Conservation (phyloP, 2,888 invertebrate species). For the Cataglyphis livida region DNA sequence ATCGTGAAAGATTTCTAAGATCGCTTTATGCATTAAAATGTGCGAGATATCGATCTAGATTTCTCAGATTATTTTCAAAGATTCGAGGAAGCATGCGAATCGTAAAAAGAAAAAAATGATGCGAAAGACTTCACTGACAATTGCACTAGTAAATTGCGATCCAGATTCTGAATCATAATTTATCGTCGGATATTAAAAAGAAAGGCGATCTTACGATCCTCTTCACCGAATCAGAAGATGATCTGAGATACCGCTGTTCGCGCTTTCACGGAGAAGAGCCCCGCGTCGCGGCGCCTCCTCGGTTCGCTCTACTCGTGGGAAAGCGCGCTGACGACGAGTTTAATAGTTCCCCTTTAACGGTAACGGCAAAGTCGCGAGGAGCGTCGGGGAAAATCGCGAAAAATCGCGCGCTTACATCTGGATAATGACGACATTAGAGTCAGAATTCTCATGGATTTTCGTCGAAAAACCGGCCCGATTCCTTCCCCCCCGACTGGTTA, state of each 20-base stretch:
- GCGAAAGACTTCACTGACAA: neutral
- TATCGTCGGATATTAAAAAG: neutral
- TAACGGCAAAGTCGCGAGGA: constrained; percentile 23
- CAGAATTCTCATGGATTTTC: constrained; percentile 18
- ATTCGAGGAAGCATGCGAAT: neutral
- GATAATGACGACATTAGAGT: neutral
- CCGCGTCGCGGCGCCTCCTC: constrained; percentile 38
- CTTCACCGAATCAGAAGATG: neutral
- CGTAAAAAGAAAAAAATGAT: neutral
- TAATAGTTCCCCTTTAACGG: constrained; percentile 61
- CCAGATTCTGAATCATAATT: neutral
- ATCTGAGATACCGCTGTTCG: neutral
- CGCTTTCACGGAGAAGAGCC: constrained; percentile 35
- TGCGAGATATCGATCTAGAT: neutral
- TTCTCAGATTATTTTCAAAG: neutral
- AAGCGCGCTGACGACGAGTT: constrained; percentile 45
- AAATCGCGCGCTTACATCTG: constrained; percentile 21
- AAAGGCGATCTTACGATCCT: neutral
- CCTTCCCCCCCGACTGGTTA: neutral
- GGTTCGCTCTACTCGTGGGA: constrained; percentile 51
- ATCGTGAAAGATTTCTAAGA: neutral
- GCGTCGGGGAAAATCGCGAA: constrained; percentile 23
- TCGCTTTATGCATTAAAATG: neutral
- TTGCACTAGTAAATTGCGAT: too few species aligned
- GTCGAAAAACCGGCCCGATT: constrained; percentile 33